phyloP scores from a whole-genome alignment of 2,888 invertebrate genomes.

The Corbicula japonica region DNA sequence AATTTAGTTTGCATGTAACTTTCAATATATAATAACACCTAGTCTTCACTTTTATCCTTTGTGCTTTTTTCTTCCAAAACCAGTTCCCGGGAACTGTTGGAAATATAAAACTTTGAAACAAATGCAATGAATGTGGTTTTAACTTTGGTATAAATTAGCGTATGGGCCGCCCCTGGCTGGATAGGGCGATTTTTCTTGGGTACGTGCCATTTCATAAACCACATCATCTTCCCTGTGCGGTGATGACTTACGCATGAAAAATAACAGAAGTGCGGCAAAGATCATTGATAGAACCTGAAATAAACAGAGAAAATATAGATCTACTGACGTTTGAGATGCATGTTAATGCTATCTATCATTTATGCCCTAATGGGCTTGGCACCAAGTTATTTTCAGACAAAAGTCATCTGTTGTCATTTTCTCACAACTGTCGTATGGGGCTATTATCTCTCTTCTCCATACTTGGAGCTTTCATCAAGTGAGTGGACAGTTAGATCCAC shows the following conservation, averaged over 20 bases:
- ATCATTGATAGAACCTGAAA: constrained; percentile 76
- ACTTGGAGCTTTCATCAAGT: no score
- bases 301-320: constrained; percentile 19
- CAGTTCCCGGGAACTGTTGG: neutral
- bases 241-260: constrained; percentile 66
- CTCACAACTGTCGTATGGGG: neutral
- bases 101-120: neutral
- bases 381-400: neutral
- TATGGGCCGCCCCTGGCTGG: constrained; percentile 78
- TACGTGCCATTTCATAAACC: constrained; percentile 83
- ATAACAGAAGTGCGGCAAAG: constrained; percentile 72
- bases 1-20: neutral
- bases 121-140: constrained; percentile 18
- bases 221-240: constrained; percentile 76
- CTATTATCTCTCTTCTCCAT: neutral
- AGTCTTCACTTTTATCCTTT: neutral
- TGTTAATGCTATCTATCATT: neutral
- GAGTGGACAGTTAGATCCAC: no score
- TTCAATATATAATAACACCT: neutral
- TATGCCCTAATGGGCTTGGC: neutral
- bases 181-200: constrained; percentile 83
- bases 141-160: constrained; percentile 72
- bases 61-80: neutral
- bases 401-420: neutral
- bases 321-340: no score